Evolutionary conservation across 2,797 vertebrate genomes (phyloP).

Genomic region (Clarias fuscus): DNA sequence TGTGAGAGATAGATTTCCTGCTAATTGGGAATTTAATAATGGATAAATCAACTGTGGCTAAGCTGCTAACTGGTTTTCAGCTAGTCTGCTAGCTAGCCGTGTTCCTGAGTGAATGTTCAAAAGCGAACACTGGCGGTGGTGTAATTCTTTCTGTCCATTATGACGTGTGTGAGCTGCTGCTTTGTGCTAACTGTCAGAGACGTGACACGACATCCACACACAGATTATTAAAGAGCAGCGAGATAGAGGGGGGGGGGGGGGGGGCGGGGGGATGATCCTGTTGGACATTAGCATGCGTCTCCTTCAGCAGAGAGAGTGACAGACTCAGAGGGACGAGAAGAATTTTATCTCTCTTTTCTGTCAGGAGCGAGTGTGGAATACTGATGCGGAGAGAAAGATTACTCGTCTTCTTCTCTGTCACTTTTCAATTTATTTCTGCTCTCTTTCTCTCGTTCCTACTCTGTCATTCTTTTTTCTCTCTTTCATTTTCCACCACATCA

Average conservation of each 20-base stretch:
- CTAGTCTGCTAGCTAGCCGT: not conserved
- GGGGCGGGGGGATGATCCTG: not conserved
- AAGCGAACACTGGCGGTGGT: not conserved
- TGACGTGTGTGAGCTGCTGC: not conserved
- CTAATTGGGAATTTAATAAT: not conserved
- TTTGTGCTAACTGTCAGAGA: not conserved
- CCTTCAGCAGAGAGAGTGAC: constrained; percentile 40
- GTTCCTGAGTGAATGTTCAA: not conserved
- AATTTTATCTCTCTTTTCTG: constrained; percentile 7
- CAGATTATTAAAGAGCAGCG: not conserved
- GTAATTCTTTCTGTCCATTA: not conserved
- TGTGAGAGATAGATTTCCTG: not conserved
- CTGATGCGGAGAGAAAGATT: constrained; percentile 24
- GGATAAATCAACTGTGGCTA: not conserved
- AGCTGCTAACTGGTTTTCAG: not conserved
- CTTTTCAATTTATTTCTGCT: not conserved
- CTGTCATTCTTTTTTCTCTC: not conserved
- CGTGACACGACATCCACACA: not conserved
- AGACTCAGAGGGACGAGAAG: constrained; percentile 1
- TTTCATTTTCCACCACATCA: not conserved
- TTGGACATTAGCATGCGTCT: constrained; percentile 59
- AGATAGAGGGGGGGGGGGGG: not conserved
- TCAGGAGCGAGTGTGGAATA: constrained; percentile 14
- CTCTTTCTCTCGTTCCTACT: not conserved
- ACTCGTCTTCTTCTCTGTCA: not conserved